A percentile compares a stretch with the other conserved stretches of the same genome.
phyloP scores from a whole-genome alignment of 1,140 invertebrate species.

The Drosophila rufa region DNA sequence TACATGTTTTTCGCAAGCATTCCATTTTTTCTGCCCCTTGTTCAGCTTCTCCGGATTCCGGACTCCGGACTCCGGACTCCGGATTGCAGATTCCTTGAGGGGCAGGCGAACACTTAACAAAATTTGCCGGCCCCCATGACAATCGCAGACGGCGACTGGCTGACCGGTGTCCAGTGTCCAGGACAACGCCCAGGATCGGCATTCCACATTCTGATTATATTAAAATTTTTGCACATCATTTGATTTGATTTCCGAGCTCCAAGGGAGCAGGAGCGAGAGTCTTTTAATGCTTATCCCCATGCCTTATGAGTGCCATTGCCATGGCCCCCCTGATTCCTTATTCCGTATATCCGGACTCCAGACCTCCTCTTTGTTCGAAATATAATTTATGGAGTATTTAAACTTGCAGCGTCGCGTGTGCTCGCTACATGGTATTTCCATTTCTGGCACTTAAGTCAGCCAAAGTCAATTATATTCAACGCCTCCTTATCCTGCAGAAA shows the following conservation, averaged over 20 bases:
- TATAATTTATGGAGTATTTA: not conserved
- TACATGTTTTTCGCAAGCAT: conserved; percentile 55
- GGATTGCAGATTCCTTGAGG: not conserved
- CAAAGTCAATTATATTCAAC: conserved; percentile 83
- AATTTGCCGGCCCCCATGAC: conserved; percentile 55
- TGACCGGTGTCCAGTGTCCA: conserved; percentile 62
- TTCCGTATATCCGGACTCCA: no score
- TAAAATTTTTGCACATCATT: conserved; percentile 75
- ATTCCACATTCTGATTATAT: conserved; percentile 53
- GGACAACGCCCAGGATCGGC: conserved; percentile 45
- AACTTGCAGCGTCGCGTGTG: not conserved
- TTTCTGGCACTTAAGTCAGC: conserved; percentile 79
- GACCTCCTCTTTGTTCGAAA: not conserved
- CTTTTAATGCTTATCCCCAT: conserved; percentile 20
- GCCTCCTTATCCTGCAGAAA: conserved; percentile 51
- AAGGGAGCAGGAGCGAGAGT: conserved; percentile 6
- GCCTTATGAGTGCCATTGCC: not conserved
- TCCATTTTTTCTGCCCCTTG: not conserved
- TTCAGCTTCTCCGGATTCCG: conserved; percentile 3
- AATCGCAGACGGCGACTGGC: conserved; percentile 26
- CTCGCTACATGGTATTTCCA: conserved; percentile 71
- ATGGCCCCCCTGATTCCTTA: not conserved
- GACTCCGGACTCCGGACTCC: not conserved
- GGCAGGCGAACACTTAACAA: conserved; percentile 52
- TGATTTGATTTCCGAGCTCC: conserved; percentile 42